phyloP scores from a whole-genome alignment of 1,140 invertebrate species.

The Thaumetopoea pityocampa region DNA sequence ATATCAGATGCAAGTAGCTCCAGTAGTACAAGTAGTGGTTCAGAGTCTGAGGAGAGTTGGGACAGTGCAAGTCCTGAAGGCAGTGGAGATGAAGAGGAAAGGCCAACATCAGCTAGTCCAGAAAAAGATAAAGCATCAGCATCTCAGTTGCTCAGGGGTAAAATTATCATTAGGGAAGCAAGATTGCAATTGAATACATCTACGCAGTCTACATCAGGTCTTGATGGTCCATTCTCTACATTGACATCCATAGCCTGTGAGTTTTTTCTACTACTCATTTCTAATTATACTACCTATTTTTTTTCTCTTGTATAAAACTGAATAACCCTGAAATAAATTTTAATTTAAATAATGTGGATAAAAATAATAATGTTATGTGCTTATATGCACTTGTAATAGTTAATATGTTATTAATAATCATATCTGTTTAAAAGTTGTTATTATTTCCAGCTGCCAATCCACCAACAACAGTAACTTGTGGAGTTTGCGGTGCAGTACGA shows the following conservation, averaged over 20 bases:
- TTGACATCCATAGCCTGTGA: slow-evolving; percentile 59
- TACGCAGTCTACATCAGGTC: slow-evolving; percentile 63
- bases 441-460: slow-evolving; percentile 67
- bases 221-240: slow-evolving; percentile 82
- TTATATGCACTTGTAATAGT: too few species aligned
- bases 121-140: slow-evolving; percentile 73
- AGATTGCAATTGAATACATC: slow-evolving; percentile 80
- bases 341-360: too few species aligned
- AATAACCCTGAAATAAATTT: too few species aligned
- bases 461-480: slow-evolving; percentile 83
- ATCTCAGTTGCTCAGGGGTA: slow-evolving; percentile 77
- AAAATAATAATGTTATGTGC: too few species aligned
- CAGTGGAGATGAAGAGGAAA: slow-evolving; percentile 75
- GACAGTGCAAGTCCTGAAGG: slow-evolving; percentile 73
- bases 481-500: slow-evolving; percentile 86
- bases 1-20: slow-evolving; percentile 68
- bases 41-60: slow-evolving; percentile 74
- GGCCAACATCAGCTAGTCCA: slow-evolving; percentile 44
- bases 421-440: slow-evolving; percentile 9
- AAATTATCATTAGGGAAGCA: slow-evolving; percentile 83
- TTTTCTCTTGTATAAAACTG: too few species aligned
- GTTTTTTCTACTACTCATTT: too few species aligned
- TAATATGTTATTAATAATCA: too few species aligned
- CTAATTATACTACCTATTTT: too few species aligned
- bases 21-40: slow-evolving; percentile 62